Conservation (phyloP, 2,113 vertebrate genomes). For the Macheiramphus alcinus region DNA sequence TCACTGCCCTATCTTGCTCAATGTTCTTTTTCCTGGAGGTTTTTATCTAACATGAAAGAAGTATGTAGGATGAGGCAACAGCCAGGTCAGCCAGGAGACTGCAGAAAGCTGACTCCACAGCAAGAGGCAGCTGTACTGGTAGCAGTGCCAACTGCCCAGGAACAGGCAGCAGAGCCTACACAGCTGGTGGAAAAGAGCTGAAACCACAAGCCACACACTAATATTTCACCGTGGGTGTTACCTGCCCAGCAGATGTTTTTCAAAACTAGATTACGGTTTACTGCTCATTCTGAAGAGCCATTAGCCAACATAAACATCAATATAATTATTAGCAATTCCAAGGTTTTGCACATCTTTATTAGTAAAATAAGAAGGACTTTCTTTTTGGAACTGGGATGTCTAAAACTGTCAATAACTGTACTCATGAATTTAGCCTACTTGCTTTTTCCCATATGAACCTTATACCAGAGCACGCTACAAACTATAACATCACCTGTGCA, state of each 20-base stretch:
- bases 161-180: not conserved
- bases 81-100: not conserved
- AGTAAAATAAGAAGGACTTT: not conserved
- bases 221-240: not conserved
- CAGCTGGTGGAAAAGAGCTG: not conserved
- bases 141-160: not conserved
- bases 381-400: not conserved
- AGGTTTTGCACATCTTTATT: not conserved
- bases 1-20: not conserved
- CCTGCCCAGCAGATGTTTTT: not conserved
- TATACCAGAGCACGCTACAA: not conserved
- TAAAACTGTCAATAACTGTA: not conserved
- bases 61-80: not conserved
- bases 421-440: not conserved
- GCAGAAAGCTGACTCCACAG: not conserved
- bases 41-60: not conserved
- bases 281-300: not conserved
- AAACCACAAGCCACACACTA: not conserved
- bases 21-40: not conserved
- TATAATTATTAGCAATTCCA: not conserved
- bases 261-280: not conserved
- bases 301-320: not conserved
- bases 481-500: not conserved
- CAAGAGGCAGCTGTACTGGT: not conserved
- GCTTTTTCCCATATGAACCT: not conserved